Evolutionary conservation across 2,888 invertebrate genomes (phyloP), one percentile per base, ranked within the genome.

Genomic region (Choreutis nemorana): DNA sequence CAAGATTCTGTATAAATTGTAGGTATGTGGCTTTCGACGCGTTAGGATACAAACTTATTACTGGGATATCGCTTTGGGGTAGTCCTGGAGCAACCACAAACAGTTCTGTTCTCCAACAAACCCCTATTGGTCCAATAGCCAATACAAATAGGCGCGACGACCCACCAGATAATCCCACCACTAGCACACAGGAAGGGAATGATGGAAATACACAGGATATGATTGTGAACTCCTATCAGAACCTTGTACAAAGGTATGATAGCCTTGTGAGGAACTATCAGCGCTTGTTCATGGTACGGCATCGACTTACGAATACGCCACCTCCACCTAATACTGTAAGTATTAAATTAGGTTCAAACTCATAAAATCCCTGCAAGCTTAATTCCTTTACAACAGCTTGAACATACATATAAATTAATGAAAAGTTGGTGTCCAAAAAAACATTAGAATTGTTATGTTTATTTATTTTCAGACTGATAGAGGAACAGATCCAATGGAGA

Each of bases 11-110:
- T 16, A 7, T 22, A 7, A 8, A 21, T 77, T 77, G 27, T 65
- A 90, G 93, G 53, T 91, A 89, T 73, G 90, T 94, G 23, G 87
- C 89, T 16, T 94, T 94, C 62, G 93, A 93, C 62, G 84, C 86
- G 24, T 70, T 87, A 30, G 94, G 94, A 4, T 86, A 87, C 48
- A 89, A 88, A 63, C 66, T 94, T 23, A 91, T 91, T 50, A 93
- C 94, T 2, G 94, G 91, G 8, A 91, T 94, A 50, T 87, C 89
- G 2, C 45, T 77, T 9, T 67, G 70, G 61, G 42, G 58, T 22
- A 57, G 48, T 33, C 33, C 54, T 2, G 53, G 48, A 3, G 50
- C 53, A 5, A 41, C n/a, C n/a, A n/a, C 26, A 42, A 46, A 23
- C 51, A 12, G 23, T 7, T 9, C 62, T 8, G 33, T 65, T 20